phyloP scores from a whole-genome alignment of 2,888 invertebrate species.

The Chaitophorus viminalis region DNA sequence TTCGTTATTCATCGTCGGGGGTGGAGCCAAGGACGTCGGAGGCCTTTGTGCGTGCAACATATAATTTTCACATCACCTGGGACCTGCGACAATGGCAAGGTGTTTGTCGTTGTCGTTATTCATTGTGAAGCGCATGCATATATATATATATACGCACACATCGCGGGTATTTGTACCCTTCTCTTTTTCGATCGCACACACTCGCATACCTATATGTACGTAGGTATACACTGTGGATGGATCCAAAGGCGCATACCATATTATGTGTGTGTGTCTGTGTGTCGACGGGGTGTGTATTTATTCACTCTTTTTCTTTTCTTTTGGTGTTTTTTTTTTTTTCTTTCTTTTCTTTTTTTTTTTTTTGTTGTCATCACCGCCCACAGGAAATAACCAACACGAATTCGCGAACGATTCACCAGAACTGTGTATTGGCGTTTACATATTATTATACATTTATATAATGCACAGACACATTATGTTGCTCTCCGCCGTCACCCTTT shows the following conservation, averaged over 20 bases:
- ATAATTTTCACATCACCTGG: slow-evolving; percentile 50
- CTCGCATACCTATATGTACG: not conserved
- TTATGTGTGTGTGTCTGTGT: not conserved
- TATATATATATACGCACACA: not conserved
- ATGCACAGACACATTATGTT: too few relatives aligned
- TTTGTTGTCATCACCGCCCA: not conserved
- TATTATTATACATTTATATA: too few relatives aligned
- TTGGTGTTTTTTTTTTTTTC: not conserved
- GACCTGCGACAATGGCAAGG: slow-evolving; percentile 47
- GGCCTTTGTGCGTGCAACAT: slow-evolving; percentile 42
- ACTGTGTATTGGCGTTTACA: too few relatives aligned
- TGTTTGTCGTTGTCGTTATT: slow-evolving; percentile 42
- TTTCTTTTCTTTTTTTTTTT: not conserved
- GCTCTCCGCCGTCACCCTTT: too few relatives aligned
- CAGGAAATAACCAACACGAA: slow-evolving; percentile 31
- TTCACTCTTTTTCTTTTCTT: not conserved
- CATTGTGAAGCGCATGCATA: not conserved
- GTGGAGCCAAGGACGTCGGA: slow-evolving; percentile 38
- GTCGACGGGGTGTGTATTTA: not conserved
- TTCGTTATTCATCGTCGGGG: slow-evolving; percentile 23
- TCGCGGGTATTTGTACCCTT: not conserved
- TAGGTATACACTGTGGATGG: too few relatives aligned
- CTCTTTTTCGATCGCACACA: not conserved
- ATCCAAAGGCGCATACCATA: slow-evolving; percentile 7
- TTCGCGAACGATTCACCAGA: not conserved